Evolutionary conservation across 2,797 vertebrate species (phyloP), one percentile per base, ranked within the genome.

Genomic region (Lates japonicus): DNA sequence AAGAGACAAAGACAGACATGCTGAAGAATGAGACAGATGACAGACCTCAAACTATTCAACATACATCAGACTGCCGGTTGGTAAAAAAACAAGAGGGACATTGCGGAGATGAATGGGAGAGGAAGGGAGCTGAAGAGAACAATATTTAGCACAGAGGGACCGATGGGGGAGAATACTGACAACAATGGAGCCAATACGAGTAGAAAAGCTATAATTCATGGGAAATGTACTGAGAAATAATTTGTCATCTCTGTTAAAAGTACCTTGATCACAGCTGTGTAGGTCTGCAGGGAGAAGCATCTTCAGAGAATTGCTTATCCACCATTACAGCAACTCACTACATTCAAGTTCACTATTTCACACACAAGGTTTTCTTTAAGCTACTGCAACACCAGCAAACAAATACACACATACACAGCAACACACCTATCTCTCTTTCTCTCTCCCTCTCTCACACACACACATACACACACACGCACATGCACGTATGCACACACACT

Each of bases 241-340:
- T 92, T 89, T 87, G 77, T 90, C 84, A 82, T 89, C 37, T 69
- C 68, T 79, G 75, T 80, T 91, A 73, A 86, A 84, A 88, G 85
- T 71, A 82, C 82, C 83, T 89, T 87, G 88, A 91, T 92, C 88
- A 83, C 93, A 94, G 91, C 90, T 93, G 90, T 68, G 81, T 72
- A 60, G 70, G 91, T 91, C 87, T 84, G 61, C 29, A 58, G 90
- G 86, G 87, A 82, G 74, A 64, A 12, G 68, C 57, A 57, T 84
- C 91, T 89, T 80, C 20, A 72, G 90, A 91, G 90, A 92, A 84
- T 86, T 92, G 88, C 83, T 85, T 87, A 76, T 89, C 81, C 74
- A 63, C 87, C 78, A 83, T 85, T 83, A 82, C 81, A 76, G 86
- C 69, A 83, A 58, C 65, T 80, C 73, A 52, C 85, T 60, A 31